Percentiles rank a stretch among this genome's conserved stretches.
Evolutionary conservation across 1,140 invertebrate genomes (phyloP).

Genomic region (Tetramorium simillimum): DNA sequence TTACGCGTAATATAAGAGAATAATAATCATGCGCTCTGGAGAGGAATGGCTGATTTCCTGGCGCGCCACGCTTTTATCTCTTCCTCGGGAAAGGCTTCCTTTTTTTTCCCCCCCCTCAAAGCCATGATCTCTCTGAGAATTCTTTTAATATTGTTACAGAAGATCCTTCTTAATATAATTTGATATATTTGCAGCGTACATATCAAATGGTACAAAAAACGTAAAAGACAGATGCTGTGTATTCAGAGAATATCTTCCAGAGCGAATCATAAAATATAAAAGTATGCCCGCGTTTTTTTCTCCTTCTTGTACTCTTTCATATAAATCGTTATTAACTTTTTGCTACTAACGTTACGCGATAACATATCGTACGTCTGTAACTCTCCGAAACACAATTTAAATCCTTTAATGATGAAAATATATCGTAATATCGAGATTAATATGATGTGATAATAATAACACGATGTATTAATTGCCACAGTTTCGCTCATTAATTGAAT

Average conservation of each 20-base stretch:
- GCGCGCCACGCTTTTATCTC: not conserved
- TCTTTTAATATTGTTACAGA: not conserved
- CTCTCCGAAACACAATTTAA: not conserved
- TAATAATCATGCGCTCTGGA: not conserved
- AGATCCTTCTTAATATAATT: not conserved
- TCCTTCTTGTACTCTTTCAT: not conserved
- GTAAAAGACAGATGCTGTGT: not conserved
- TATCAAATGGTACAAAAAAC: not conserved
- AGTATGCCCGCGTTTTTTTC: not conserved
- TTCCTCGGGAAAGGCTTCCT: not conserved
- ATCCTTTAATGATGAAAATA: not conserved
- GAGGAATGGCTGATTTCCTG: not conserved
- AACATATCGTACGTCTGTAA: not conserved
- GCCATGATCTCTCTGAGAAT: not conserved
- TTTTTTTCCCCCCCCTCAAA: not conserved
- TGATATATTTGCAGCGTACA: not conserved
- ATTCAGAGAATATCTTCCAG: not conserved
- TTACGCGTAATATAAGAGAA: not conserved
- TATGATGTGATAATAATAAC: not conserved
- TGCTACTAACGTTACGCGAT: not conserved
- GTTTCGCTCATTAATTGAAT: not conserved
- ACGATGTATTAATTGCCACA: not conserved
- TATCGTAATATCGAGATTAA: slow-evolving; percentile 3
- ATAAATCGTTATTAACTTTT: not conserved
- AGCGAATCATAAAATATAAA: not conserved